A percentile compares a stretch with the other conserved stretches of the same genome.
These are phyloP conservation scores for Melanostoma mellinum DNA, from an alignment of 2,888 invertebrate genomes.

Conservation along the genomic window DNA sequence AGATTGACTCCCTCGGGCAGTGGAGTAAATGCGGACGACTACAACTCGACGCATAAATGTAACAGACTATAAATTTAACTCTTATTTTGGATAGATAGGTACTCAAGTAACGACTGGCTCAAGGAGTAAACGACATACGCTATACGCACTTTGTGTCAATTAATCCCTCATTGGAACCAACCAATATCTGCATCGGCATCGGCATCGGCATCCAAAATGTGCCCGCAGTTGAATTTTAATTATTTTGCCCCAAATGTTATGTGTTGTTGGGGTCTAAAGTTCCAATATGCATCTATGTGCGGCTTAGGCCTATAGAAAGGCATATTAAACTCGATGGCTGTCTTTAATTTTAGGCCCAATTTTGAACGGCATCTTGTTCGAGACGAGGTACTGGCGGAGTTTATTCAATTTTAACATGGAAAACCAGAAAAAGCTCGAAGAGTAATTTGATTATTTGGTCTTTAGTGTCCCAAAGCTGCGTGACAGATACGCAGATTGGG, in stretches of 20 bases:
- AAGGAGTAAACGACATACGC: conserved; percentile 15
- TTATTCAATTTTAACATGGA: conserved; percentile 5
- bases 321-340: conserved; percentile 42
- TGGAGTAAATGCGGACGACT: background rate
- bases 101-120: background rate
- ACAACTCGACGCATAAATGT: conserved; percentile 50
- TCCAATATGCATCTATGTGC: background rate
- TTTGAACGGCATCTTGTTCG: conserved; percentile 31
- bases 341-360: conserved; percentile 52
- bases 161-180: conserved; percentile 35
- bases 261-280: background rate
- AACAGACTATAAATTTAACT: conserved; percentile 53
- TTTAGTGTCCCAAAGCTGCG: conserved; percentile 30
- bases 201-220: background rate
- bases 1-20: conserved; percentile 57
- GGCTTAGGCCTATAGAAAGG: conserved; percentile 25
- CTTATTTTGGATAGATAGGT: conserved; percentile 26
- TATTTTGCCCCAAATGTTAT: conserved; percentile 60
- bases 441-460: conserved; percentile 30
- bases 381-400: conserved; percentile 12
- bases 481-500: conserved; percentile 52
- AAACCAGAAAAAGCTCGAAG: conserved; percentile 13
- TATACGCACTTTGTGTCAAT: conserved; percentile 63
- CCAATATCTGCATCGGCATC: conserved; percentile 7
- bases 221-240: conserved; percentile 62